Percentiles rank a stretch among this genome's conserved stretches.
Evolutionary conservation across 2,113 vertebrate species (phyloP).

Genomic region (Suncus etruscus): DNA sequence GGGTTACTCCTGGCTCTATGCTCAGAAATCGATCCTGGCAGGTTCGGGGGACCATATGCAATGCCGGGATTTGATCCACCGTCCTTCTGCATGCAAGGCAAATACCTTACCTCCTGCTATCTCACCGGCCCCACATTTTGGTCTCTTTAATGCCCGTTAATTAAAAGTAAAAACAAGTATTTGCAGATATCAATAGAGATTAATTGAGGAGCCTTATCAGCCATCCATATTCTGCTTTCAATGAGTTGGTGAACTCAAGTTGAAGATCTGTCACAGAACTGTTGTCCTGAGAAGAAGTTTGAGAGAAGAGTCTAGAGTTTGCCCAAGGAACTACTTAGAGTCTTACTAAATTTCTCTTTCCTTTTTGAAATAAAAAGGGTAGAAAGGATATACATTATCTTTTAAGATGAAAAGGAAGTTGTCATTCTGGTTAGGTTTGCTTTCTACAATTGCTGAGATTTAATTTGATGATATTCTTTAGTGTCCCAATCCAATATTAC

Average conservation of each 20-base stretch:
- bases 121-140: slow-evolving; percentile 44
- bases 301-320: background rate
- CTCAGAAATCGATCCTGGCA: too few relatives aligned
- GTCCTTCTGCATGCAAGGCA: too few relatives aligned
- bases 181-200: slow-evolving; percentile 61
- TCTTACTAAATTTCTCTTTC: background rate
- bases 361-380: background rate
- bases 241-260: background rate
- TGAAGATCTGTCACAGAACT: background rate
- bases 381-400: background rate
- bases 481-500: background rate
- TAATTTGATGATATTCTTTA: slow-evolving; percentile 53
- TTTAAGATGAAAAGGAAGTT: background rate
- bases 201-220: background rate
- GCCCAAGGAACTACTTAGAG: background rate
- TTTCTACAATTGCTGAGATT: slow-evolving; percentile 15
- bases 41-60: too few relatives aligned
- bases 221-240: background rate
- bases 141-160: slow-evolving; percentile 65
- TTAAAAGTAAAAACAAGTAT: slow-evolving; percentile 58
- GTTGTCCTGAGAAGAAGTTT: background rate
- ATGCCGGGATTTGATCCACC: too few relatives aligned
- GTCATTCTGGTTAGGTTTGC: background rate
- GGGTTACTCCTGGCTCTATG: too few relatives aligned
- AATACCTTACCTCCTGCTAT: too few relatives aligned